phyloP scores from a whole-genome alignment of 1,140 invertebrate species.

The Marisa cornuarietis region DNA sequence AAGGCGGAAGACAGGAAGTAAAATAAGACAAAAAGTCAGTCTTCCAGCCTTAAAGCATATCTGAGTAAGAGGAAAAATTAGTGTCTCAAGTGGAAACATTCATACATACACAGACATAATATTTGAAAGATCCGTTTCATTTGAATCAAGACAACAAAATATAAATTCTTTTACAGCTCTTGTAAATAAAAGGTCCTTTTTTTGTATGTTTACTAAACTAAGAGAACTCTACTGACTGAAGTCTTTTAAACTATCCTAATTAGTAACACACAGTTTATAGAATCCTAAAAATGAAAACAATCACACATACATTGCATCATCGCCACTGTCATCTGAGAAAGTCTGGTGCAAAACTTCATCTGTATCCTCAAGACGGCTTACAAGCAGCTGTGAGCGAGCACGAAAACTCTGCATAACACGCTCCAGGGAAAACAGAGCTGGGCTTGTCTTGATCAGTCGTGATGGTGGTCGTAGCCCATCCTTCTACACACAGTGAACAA shows the following conservation, averaged over 20 bases:
- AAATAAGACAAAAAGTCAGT: no score
- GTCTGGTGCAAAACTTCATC: slow-evolving; percentile 64
- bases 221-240: not conserved
- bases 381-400: slow-evolving; percentile 62
- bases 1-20: no score
- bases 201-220: not conserved
- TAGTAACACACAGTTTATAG: slow-evolving; percentile 6
- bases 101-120: no score
- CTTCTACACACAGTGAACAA: not conserved
- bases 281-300: slow-evolving; percentile 11
- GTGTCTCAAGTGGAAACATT: no score
- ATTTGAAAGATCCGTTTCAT: no score
- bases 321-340: slow-evolving; percentile 47
- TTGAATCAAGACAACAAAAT: no score
- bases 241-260: not conserved
- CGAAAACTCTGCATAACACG: slow-evolving; percentile 66
- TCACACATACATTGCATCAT: not conserved
- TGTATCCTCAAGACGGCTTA: slow-evolving; percentile 60
- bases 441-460: slow-evolving; percentile 63
- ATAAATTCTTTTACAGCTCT: no score
- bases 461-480: slow-evolving; percentile 45
- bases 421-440: slow-evolving; percentile 63
- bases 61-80: no score
- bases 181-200: no score
- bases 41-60: no score